These are phyloP conservation scores for Macrocentrus cingulum DNA, from an alignment of 1,140 invertebrate genomes.

Conservation along the genomic window DNA sequence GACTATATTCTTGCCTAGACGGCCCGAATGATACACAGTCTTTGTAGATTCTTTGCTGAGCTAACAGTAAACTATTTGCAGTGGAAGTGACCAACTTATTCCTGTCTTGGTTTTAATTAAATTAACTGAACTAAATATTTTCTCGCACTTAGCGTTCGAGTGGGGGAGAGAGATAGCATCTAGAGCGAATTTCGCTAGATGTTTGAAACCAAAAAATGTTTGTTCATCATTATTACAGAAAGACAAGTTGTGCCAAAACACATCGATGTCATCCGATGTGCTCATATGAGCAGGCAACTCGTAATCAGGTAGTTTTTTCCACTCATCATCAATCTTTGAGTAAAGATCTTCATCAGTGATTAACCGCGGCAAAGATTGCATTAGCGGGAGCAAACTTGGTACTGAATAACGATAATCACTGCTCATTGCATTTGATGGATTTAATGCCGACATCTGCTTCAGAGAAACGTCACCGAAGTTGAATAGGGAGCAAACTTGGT, in stretches of 20 bases:
- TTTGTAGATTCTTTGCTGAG: conserved; percentile 16
- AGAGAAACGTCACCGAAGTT: no score
- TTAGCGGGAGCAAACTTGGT: no score
- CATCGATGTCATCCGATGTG: neutral
- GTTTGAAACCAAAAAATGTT: conserved; percentile 11
- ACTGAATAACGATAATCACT: no score
- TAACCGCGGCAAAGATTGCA: no score
- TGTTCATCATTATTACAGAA: conserved; percentile 15
- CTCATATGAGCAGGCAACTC: conserved; percentile 8
- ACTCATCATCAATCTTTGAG: conserved; percentile 30
- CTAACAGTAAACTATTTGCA: conserved; percentile 8
- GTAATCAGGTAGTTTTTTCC: conserved; percentile 17
- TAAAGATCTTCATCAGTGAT: no score
- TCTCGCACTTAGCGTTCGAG: conserved; percentile 22
- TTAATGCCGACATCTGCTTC: no score
- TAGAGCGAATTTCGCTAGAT: conserved; percentile 18
- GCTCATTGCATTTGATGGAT: no score
- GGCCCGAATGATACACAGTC: conserved; percentile 18
- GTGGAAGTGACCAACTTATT: conserved; percentile 17
- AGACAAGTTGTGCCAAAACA: conserved; percentile 11
- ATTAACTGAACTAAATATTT: conserved; percentile 25
- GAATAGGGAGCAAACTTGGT: no score
- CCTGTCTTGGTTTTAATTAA: conserved; percentile 24
- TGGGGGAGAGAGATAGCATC: conserved; percentile 23
- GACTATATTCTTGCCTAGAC: conserved; percentile 1